Evolutionary conservation across 2,888 invertebrate genomes (phyloP).

Genomic region (Lithosia quadra): DNA sequence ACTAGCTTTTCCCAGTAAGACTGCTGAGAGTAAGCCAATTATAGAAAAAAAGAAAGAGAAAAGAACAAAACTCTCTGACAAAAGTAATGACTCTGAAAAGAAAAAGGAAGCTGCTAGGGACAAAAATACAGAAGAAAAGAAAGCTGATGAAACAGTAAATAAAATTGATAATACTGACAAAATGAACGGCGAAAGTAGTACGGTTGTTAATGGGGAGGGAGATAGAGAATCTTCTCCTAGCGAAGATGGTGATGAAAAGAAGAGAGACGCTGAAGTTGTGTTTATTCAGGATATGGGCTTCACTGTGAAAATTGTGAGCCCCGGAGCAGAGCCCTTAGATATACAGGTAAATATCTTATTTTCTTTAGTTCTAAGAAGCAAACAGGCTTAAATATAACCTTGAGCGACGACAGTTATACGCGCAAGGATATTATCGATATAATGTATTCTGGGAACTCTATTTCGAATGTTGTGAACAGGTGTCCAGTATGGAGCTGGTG

Average conservation of each 20-base stretch:
- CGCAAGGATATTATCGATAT: neutral
- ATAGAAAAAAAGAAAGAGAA: slow-evolving; percentile 76
- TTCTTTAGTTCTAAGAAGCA: neutral
- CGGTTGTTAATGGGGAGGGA: slow-evolving; percentile 77
- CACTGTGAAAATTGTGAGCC: slow-evolving; percentile 97
- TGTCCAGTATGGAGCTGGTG: slow-evolving; percentile 98
- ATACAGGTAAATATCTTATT: slow-evolving; percentile 89
- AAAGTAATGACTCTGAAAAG: slow-evolving; percentile 67
- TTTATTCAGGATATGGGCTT: slow-evolving; percentile 97
- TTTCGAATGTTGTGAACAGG: slow-evolving; percentile 77
- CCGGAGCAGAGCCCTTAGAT: slow-evolving; percentile 96
- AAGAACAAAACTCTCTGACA: slow-evolving; percentile 68
- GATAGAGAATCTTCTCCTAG: slow-evolving; percentile 81
- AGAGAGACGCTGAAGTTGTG: slow-evolving; percentile 92
- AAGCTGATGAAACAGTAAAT: slow-evolving; percentile 59
- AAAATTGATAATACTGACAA: slow-evolving; percentile 64
- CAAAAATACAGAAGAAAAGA: slow-evolving; percentile 62
- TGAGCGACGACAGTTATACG: neutral
- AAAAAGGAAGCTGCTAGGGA: slow-evolving; percentile 65
- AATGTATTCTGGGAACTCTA: neutral
- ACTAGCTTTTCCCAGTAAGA: slow-evolving; percentile 62
- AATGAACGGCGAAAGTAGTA: slow-evolving; percentile 67
- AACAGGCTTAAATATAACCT: neutral
- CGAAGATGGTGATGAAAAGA: slow-evolving; percentile 86
- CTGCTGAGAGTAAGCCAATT: slow-evolving; percentile 62